A percentile compares a stretch with the other conserved stretches of the same genome.
Evolutionary conservation across 2,797 vertebrate genomes (phyloP).

Genomic region (Danio jaintianensis): DNA sequence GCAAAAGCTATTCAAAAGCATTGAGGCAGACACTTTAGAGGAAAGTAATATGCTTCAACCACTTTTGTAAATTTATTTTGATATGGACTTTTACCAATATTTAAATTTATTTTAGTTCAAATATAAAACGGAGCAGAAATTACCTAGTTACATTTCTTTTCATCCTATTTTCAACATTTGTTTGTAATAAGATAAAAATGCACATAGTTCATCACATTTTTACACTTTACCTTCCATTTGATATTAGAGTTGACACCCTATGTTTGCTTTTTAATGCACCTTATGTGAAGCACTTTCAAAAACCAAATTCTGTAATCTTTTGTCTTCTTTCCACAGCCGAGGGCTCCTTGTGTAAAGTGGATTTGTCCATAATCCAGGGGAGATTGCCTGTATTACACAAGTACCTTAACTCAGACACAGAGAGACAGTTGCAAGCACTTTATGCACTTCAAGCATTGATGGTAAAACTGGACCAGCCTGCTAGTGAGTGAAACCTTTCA

Average conservation of each 20-base stretch:
- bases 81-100: too few species aligned
- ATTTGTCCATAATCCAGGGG: conserved; percentile 94
- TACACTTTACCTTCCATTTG: background rate
- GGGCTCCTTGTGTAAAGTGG: conserved; percentile 91
- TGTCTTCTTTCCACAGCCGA: conserved; percentile 78
- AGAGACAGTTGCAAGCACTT: conserved; percentile 99
- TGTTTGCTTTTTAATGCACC: conserved; percentile 4
- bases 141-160: too few species aligned
- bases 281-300: conserved; percentile 5
- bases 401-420: conserved; percentile 98
- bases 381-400: conserved; percentile 98
- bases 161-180: background rate
- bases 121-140: too few species aligned
- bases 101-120: too few species aligned
- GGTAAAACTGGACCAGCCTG: conserved; percentile 97
- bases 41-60: too few species aligned
- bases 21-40: too few species aligned
- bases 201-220: background rate
- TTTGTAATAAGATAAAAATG: background rate
- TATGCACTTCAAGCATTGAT: conserved; percentile 99
- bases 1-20: too few species aligned
- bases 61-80: too few species aligned
- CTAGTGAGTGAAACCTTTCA: conserved; percentile 85
- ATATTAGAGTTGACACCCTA: background rate
- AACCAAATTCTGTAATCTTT: background rate